phyloP scores from a whole-genome alignment of 2,797 vertebrate species.

The Cyclopterus lumpus region DNA sequence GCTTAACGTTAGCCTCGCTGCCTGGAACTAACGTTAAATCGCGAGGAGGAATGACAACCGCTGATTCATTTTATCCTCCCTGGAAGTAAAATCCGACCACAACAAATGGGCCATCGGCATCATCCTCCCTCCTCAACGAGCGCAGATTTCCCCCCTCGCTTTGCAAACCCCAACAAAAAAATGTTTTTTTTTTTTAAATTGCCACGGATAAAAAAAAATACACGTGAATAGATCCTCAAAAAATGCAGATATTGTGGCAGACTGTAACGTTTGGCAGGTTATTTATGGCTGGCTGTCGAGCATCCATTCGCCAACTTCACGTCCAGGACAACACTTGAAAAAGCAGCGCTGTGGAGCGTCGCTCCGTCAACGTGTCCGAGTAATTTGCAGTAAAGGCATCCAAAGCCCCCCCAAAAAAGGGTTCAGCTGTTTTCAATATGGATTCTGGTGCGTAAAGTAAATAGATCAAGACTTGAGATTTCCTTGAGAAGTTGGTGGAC shows the following conservation, averaged over 20 bases:
- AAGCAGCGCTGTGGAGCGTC: slow-evolving; percentile 74
- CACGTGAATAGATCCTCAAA: slow-evolving; percentile 67
- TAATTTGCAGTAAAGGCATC: slow-evolving; percentile 69
- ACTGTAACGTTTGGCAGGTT: slow-evolving; percentile 68
- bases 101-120: slow-evolving; percentile 76
- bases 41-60: slow-evolving; percentile 82
- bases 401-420: slow-evolving; percentile 20
- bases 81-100: slow-evolving; percentile 85
- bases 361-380: slow-evolving; percentile 79
- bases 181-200: too few species aligned
- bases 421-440: slow-evolving; percentile 1
- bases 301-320: slow-evolving; percentile 84
- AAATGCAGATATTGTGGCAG: slow-evolving; percentile 44
- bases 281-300: slow-evolving; percentile 78
- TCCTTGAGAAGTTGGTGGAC: slow-evolving; percentile 79
- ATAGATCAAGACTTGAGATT: slow-evolving; percentile 39
- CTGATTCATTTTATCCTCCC: slow-evolving; percentile 83
- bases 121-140: slow-evolving; percentile 63
- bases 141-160: too few species aligned
- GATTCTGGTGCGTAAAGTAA: slow-evolving; percentile 10
- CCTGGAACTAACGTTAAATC: slow-evolving; percentile 72
- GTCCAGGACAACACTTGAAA: slow-evolving; percentile 80
- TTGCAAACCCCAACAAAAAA: too few species aligned
- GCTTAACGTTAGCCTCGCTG: slow-evolving; percentile 71
- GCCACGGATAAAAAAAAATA: too few species aligned